A percentile compares a stretch with the other conserved stretches of the same genome.
phyloP scores from a whole-genome alignment of 2,888 invertebrate species.

The Acrocera orbiculus region DNA sequence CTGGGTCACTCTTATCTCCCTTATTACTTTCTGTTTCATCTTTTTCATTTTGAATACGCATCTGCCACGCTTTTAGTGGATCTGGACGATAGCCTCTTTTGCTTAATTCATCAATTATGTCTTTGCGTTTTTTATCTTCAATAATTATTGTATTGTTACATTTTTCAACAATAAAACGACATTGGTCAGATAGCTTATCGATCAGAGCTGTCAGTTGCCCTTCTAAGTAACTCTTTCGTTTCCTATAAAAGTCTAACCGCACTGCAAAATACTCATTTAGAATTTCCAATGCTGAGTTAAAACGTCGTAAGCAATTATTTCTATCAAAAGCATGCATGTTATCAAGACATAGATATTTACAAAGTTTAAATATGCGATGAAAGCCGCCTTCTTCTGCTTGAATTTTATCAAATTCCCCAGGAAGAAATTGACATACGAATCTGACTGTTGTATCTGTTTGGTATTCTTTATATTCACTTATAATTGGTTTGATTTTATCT shows the following conservation, averaged over 20 bases:
- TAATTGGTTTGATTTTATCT: conserved; percentile 46
- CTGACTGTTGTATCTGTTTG: conserved; percentile 89
- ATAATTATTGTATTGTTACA: conserved; percentile 71
- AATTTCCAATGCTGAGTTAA: conserved; percentile 60
- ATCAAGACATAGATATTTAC: conserved; percentile 52
- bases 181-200: conserved; percentile 74
- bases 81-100: conserved; percentile 51
- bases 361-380: conserved; percentile 88
- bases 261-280: conserved; percentile 67
- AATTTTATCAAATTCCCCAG: conserved; percentile 49
- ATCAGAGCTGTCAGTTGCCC: conserved; percentile 85
- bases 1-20: conserved; percentile 34
- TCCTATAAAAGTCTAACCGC: conserved; percentile 61
- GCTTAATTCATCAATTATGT: conserved; percentile 70
- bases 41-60: conserved; percentile 36
- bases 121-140: conserved; percentile 88
- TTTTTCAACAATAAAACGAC: conserved; percentile 90
- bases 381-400: conserved; percentile 73
- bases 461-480: conserved; percentile 73
- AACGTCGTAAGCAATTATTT: conserved; percentile 47
- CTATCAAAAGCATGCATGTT: conserved; percentile 74
- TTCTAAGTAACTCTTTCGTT: conserved; percentile 75
- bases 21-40: conserved; percentile 33
- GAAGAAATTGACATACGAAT: conserved; percentile 63
- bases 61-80: conserved; percentile 50